phyloP scores from a whole-genome alignment of 2,797 vertebrate genomes.

The Paratrypauchen microcephalus region DNA sequence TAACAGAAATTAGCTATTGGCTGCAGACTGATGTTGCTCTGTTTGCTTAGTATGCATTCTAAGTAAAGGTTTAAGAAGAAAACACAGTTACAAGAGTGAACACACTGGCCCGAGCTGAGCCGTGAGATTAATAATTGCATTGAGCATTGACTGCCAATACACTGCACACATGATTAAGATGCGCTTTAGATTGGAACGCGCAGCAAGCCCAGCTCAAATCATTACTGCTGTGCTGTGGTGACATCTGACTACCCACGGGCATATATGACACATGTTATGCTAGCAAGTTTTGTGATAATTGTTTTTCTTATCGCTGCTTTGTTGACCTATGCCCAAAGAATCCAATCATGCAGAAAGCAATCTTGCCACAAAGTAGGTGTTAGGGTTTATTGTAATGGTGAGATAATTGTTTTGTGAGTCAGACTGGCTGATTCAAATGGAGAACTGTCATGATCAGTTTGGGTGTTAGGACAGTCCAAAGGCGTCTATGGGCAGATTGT shows the following conservation, averaged over 20 bases:
- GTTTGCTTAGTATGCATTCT: neutral
- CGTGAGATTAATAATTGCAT: neutral
- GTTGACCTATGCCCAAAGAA: neutral
- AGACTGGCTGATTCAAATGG: constrained; percentile 21
- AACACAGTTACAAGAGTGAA: neutral
- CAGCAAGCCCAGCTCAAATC: neutral
- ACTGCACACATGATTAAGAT: constrained; percentile 3
- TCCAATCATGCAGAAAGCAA: constrained; percentile 8
- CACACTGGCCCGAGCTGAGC: neutral
- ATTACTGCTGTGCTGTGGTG: constrained; percentile 13
- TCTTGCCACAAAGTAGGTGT: constrained; percentile 3
- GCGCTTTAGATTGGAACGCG: constrained; percentile 11
- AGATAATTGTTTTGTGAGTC: constrained; percentile 8
- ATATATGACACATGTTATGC: constrained; percentile 7
- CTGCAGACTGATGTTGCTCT: neutral
- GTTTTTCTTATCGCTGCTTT: constrained; percentile 6
- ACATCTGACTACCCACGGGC: constrained; percentile 16
- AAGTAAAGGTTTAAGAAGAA: neutral
- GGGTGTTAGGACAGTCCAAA: constrained; percentile 2
- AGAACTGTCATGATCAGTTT: constrained; percentile 3
- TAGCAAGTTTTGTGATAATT: neutral
- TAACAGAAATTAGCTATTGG: neutral
- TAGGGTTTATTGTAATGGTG: constrained; percentile 5
- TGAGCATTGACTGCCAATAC: neutral
- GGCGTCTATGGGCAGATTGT: constrained; percentile 6